Conservation (phyloP, 2,113 vertebrate species). For the Trinectes maculatus region DNA sequence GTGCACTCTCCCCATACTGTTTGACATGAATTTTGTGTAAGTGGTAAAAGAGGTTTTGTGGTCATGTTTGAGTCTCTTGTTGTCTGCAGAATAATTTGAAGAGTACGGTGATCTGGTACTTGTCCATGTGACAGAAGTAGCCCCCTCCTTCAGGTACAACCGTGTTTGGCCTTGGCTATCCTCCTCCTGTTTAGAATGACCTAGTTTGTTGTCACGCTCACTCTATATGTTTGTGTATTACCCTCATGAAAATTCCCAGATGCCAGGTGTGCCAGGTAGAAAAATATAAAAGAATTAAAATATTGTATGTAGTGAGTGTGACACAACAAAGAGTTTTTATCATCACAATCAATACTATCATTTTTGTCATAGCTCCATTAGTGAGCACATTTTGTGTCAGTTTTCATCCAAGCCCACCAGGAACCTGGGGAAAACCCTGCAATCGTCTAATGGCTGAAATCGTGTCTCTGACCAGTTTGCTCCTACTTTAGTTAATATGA, state of each 20-base stretch:
- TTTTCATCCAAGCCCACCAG: neutral
- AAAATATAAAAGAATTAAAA: too few species aligned
- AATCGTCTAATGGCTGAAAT: neutral
- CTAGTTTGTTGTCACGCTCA: neutral
- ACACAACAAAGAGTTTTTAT: too few species aligned
- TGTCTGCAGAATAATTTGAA: neutral
- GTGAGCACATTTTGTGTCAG: neutral
- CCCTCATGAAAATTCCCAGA: too few species aligned
- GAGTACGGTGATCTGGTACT: neutral
- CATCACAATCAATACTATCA: too few species aligned
- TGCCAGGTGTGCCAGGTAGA: too few species aligned
- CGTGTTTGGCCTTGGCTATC: neutral
- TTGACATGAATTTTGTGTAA: neutral
- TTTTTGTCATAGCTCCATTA: neutral
- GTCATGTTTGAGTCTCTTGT: neutral
- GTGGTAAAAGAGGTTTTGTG: neutral
- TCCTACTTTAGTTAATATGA: neutral
- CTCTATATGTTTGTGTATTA: too few species aligned
- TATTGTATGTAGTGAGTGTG: too few species aligned
- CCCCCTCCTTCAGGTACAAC: too few species aligned
- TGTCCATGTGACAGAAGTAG: neutral
- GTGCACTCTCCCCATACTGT: neutral
- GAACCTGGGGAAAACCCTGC: neutral
- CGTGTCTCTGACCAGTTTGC: neutral
- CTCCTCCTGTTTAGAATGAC: neutral